Evolutionary conservation across 2,888 invertebrate genomes (phyloP), one percentile per base, ranked within the genome.

Genomic region (Tiliacea aurago): DNA sequence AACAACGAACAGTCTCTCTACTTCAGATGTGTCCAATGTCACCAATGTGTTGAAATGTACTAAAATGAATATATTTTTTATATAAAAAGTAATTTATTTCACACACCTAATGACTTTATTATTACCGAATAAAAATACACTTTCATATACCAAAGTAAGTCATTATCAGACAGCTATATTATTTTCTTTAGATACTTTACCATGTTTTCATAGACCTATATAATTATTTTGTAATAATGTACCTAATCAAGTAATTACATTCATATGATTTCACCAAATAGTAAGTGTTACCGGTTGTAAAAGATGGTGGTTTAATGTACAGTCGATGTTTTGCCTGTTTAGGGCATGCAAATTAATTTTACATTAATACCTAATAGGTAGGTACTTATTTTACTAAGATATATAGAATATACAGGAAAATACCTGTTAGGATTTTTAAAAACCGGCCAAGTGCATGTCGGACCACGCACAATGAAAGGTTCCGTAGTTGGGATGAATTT

Each of bases 101-200:
- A 23, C 6, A 55, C 18, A 7, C 33, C 15, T 67, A 77, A 68
- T 49, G 28, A 67, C 23, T 43, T 47, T 49, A 5, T 78, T 68
- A 73, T 64, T 64, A 65, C 45, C 23, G 9, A 45, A 55, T 64
- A 76, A 76, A 76, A 62, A 53, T 9, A 33, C 1, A 33, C 9
- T 73, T 72, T 72, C 13, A 13, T n/a, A 13, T 4, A 43, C 4
- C 53, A 33, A 79, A 55, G 51, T 53, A 61, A 53, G 75, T 53
- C 13, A 59, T 58, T 28, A 78, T 13, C 20, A 45, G 6, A 13
- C 20, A 23, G 56, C 11, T 28, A 2, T 53, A 47, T 53, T 47
- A 73, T 55, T 73, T 62, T 41, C 61, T 61, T 41, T 15, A 33
- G 28, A 59, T 20, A 53, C 2, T 47, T 41, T 5, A 20, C 6